These are phyloP conservation scores for Chondrosia reniformis DNA, from an alignment of 37 sponge, comb jelly and placozoan species.

Conservation along the genomic window DNA sequence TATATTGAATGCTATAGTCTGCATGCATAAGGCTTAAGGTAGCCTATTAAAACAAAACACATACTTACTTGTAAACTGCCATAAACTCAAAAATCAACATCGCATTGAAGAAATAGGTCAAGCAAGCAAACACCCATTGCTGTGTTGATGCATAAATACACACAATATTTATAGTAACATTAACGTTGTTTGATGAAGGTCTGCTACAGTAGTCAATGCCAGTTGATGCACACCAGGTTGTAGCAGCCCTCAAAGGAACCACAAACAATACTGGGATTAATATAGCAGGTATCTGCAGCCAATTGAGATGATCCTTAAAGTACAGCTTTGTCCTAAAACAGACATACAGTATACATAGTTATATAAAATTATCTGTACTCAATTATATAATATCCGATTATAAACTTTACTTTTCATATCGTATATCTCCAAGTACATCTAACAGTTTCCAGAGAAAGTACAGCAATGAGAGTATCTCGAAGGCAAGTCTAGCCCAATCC, in stretches of 20 bases:
- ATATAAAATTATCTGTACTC: too few species aligned
- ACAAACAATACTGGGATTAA: not conserved
- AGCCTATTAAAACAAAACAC: too few species aligned
- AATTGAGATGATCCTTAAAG: constrained; percentile 7
- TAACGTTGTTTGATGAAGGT: not conserved
- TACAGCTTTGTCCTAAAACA: not conserved
- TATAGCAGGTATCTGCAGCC: not conserved
- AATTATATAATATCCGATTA: too few species aligned
- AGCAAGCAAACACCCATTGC: constrained; percentile 7
- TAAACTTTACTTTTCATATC: too few species aligned
- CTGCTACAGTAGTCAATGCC: not conserved
- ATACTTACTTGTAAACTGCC: not conserved
- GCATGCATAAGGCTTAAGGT: too few species aligned
- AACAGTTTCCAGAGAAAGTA: not conserved
- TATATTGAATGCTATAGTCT: too few species aligned
- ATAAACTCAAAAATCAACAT: not conserved
- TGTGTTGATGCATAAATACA: not conserved
- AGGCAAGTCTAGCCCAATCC: not conserved
- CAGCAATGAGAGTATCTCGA: not conserved
- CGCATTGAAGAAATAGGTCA: constrained; percentile 2
- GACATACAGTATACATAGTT: not conserved
- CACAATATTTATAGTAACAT: not conserved
- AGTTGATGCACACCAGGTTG: constrained; percentile 21
- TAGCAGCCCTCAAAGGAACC: not conserved
- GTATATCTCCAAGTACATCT: not conserved